A percentile compares a stretch with the other conserved stretches of the same genome.
These are phyloP conservation scores for Drosophila neotestacea DNA, from an alignment of 2,888 invertebrate genomes.

Conservation along the genomic window DNA sequence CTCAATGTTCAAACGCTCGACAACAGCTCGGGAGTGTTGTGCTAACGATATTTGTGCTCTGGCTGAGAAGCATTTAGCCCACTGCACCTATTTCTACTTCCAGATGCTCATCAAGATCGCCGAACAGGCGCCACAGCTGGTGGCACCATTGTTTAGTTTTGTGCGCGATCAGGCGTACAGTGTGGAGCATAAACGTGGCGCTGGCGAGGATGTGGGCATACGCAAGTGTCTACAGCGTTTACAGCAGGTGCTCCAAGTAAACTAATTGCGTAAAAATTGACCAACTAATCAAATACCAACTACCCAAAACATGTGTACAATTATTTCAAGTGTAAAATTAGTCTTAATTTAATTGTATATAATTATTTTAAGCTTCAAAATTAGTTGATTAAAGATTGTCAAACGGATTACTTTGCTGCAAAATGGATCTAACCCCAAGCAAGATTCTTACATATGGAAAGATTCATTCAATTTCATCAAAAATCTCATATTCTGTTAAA, in stretches of 20 bases:
- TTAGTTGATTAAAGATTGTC: too few relatives aligned
- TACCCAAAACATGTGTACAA: neutral
- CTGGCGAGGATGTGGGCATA: slow-evolving; percentile 83
- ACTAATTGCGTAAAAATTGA: neutral
- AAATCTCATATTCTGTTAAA: too few relatives aligned
- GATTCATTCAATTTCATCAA: too few relatives aligned
- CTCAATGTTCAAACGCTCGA: slow-evolving; percentile 60
- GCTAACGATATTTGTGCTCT: slow-evolving; percentile 74
- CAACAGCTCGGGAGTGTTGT: slow-evolving; percentile 63
- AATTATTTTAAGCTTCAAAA: neutral
- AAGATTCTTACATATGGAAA: too few relatives aligned
- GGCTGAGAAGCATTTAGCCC: slow-evolving; percentile 84
- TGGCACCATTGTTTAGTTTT: slow-evolving; percentile 75
- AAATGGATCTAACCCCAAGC: too few relatives aligned
- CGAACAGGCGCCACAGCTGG: slow-evolving; percentile 70
- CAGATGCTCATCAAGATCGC: slow-evolving; percentile 83
- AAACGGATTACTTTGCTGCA: too few relatives aligned
- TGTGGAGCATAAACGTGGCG: slow-evolving; percentile 83
- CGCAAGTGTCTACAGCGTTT: slow-evolving; percentile 78
- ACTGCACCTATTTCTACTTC: slow-evolving; percentile 84
- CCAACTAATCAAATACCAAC: too few relatives aligned
- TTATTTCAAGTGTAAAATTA: neutral
- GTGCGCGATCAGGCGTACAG: slow-evolving; percentile 76
- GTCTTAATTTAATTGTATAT: neutral
- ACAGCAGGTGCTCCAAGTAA: slow-evolving; percentile 47